Evolutionary conservation across 2,797 vertebrate species (phyloP), one percentile per base, ranked within the genome.

Genomic region (Enteromius mattozi): DNA sequence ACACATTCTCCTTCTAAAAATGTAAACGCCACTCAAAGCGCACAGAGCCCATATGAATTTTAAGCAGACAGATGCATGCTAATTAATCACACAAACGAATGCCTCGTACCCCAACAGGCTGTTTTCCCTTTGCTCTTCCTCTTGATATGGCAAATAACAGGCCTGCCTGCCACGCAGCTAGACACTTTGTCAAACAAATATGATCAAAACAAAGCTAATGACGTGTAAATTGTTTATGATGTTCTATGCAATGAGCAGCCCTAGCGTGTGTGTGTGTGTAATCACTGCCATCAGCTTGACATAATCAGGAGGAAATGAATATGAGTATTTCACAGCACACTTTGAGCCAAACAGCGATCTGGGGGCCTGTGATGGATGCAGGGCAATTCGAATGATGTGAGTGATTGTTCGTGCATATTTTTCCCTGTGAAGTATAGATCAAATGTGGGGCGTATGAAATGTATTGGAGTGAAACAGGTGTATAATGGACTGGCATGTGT

Each of bases 151-250:
- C 91, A 93, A 94, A 94, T 92, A 95, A 93, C 91, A 90, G 89
- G 86, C 59, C 89, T 88, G 85, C 86, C 91, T 91, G 86, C 91
- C 91, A 92, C 83, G 89, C 93, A 90, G 91, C 90, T 86, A 94
- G 92, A 94, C 91, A 90, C 92, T 93, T 92, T 81, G 87, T 94
- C 93, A 92, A 94, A 94, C 94, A 95, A 94, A 96, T 93, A 94
- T 94, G 94, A 94, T 94, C 93, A 93, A 94, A 95, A 94, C 94
- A 94, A 93, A 95, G 92, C 93, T 95, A 96, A 95, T 95, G 94
- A 93, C 86, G 93, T 95, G 95, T 95, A 95, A 94, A 95, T 93
- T 94, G 93, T 95, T 95, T 93, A 94, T 94, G 93, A 93, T 94
- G 93, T 93, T 88, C 89, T 92, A 85, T 89, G 92, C 92, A 93